Conservation (phyloP, 1,140 invertebrate genomes). For the Ostrea denselamellosa region DNA sequence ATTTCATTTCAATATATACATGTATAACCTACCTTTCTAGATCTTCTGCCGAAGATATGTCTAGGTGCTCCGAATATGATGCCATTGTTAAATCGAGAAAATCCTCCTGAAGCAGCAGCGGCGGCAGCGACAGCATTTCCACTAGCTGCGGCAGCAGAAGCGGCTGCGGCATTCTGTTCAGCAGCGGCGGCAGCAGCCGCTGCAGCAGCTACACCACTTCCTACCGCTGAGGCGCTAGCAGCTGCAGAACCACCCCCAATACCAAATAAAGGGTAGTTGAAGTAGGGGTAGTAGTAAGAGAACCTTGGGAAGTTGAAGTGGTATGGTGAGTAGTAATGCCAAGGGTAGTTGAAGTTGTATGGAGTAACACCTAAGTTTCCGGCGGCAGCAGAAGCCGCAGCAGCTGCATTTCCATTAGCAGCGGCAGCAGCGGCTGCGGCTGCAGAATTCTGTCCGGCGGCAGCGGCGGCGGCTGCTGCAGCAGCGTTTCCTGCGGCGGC, state of each 20-base stretch:
- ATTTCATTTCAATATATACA: neutral
- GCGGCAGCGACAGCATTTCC: neutral
- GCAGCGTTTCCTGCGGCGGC: neutral
- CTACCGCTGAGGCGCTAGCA: neutral
- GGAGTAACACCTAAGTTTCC: neutral
- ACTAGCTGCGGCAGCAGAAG: neutral
- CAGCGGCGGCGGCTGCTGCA: neutral
- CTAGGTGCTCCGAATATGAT: neutral
- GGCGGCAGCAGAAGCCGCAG: neutral
- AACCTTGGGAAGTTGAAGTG: neutral
- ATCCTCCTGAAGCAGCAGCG: neutral
- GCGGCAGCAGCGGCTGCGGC: neutral
- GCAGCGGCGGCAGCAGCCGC: neutral
- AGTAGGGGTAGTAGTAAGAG: no score
- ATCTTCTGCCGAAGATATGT: neutral
- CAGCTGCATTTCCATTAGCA: neutral
- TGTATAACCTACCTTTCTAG: neutral
- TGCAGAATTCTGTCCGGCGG: neutral
- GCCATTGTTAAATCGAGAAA: neutral
- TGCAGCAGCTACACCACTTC: neutral
- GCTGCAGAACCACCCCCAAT: neutral
- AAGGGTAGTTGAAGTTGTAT: no score
- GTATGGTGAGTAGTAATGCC: no score
- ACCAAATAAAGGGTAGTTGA: neutral
- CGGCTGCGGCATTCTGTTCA: neutral